phyloP scores from a whole-genome alignment of 2,113 vertebrate genomes.

The Tringa solitaria region DNA sequence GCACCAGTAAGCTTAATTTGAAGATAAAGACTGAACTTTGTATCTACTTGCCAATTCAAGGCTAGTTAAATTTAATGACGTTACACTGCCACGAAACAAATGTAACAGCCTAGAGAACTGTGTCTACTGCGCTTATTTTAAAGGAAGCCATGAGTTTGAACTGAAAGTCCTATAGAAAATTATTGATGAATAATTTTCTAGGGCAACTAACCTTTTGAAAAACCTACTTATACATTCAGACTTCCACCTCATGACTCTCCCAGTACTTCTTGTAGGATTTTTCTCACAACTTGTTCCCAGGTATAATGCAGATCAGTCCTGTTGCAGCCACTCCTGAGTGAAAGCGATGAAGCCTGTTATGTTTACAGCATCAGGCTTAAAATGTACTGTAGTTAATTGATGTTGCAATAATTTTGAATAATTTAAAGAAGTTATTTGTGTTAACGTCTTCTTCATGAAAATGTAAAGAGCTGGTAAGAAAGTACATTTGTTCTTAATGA shows the following conservation, averaged over 20 bases:
- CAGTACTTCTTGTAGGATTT: neutral
- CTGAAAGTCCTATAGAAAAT: neutral
- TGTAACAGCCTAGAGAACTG: neutral
- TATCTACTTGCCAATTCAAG: neutral
- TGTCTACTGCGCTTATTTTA: neutral
- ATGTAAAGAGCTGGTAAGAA: neutral
- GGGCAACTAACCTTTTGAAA: neutral
- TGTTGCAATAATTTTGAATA: neutral
- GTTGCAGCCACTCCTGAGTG: neutral
- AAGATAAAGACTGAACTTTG: neutral
- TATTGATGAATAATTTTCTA: neutral
- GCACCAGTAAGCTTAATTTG: neutral
- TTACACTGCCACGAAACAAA: neutral
- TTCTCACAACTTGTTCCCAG: neutral
- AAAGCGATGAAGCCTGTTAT: neutral
- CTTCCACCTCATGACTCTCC: neutral
- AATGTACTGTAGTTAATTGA: neutral
- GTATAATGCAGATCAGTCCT: neutral
- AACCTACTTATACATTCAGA: fast-evolving
- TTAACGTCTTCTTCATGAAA: slow-evolving; percentile 1
- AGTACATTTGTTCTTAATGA: neutral
- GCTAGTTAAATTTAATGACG: neutral
- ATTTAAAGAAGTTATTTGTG: neutral
- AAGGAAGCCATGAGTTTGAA: neutral
- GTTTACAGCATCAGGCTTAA: neutral